Conservation (phyloP, 2,888 invertebrate genomes). For the Ceriagrion tenellum region DNA sequence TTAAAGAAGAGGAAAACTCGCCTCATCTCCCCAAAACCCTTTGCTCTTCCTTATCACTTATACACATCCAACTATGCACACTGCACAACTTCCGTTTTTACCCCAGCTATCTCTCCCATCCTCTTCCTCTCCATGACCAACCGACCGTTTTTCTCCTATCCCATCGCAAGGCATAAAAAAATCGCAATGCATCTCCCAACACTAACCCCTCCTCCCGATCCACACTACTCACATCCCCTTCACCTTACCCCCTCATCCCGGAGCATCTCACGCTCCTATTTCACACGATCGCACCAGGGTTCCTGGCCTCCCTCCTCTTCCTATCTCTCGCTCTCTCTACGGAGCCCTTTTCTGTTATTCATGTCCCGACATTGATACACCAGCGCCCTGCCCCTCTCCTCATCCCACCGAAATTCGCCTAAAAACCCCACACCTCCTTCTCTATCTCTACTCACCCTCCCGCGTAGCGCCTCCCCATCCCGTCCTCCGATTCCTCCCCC, state of each 20-base stretch:
- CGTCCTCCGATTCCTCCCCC: neutral
- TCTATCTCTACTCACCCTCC: neutral
- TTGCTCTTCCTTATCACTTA: conserved; percentile 30
- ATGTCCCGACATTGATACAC: conserved; percentile 60
- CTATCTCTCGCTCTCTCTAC: neutral
- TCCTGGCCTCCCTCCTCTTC: neutral
- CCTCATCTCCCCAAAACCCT: neutral
- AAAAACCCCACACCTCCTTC: neutral
- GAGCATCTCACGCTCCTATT: conserved; percentile 26
- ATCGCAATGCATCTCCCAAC: neutral
- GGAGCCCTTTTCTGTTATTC: conserved; percentile 53
- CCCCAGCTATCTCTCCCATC: neutral
- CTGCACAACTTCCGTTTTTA: neutral
- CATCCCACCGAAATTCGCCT: neutral
- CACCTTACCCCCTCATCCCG: neutral
- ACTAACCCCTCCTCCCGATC: neutral
- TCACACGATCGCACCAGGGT: conserved; percentile 18
- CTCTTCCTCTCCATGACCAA: neutral
- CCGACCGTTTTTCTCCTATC: neutral
- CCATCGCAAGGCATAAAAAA: neutral
- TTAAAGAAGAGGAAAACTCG: neutral
- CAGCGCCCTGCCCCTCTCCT: neutral
- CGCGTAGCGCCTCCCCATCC: neutral
- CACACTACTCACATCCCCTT: neutral
- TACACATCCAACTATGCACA: neutral